These are phyloP conservation scores for Spinus pinus DNA, from an alignment of 2,797 vertebrate genomes.

Conservation along the genomic window DNA sequence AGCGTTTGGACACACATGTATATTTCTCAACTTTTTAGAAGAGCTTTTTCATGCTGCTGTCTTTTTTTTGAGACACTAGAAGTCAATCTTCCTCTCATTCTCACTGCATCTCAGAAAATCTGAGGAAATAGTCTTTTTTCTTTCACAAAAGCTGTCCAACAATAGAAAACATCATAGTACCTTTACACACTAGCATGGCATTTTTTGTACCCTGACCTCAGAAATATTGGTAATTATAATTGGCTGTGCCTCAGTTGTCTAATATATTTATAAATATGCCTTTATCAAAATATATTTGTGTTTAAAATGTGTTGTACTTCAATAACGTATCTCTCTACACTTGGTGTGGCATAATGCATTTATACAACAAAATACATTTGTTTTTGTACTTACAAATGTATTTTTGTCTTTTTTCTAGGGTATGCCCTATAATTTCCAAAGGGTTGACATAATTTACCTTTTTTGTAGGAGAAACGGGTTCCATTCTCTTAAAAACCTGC, in stretches of 20 bases:
- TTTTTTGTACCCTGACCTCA: not conserved
- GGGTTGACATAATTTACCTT: not conserved
- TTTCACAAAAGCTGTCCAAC: not conserved
- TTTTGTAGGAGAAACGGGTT: not conserved
- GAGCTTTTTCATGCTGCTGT: not conserved
- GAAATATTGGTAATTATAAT: not conserved
- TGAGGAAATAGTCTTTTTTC: not conserved
- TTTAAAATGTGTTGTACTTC: not conserved
- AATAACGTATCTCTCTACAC: not conserved
- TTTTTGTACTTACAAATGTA: not conserved
- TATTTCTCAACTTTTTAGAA: not conserved
- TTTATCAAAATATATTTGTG: not conserved
- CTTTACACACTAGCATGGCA: not conserved
- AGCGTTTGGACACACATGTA: not conserved
- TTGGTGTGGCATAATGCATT: not conserved
- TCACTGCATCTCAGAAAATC: not conserved
- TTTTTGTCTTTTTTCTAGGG: not conserved
- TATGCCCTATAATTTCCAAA: not conserved
- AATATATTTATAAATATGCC: not conserved
- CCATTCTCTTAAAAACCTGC: not conserved
- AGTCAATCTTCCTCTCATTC: not conserved
- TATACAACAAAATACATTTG: not conserved
- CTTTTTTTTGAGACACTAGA: not conserved
- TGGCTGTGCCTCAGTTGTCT: not conserved
- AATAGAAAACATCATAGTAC: not conserved